These are phyloP conservation scores for Andrena haemorrhoa DNA, from an alignment of 2,888 invertebrate genomes.

Conservation along the genomic window DNA sequence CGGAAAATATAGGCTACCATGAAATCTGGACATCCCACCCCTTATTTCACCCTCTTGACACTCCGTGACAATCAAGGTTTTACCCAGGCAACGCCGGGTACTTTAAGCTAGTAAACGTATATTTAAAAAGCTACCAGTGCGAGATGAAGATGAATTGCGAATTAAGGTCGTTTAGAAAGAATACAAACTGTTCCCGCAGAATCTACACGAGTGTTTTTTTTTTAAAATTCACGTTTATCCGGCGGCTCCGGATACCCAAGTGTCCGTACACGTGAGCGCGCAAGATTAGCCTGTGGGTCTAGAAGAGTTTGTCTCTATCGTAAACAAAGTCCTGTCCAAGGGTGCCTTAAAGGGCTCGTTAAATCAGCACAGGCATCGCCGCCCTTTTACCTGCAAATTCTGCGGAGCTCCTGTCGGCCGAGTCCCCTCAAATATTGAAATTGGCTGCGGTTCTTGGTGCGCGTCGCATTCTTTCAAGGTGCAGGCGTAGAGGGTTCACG, in stretches of 20 bases:
- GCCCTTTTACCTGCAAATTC: constrained; percentile 74
- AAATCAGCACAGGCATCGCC: constrained; percentile 70
- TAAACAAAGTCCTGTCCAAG: constrained; percentile 49
- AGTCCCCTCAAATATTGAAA: constrained; percentile 81
- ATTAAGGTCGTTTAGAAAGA: too few relatives aligned
- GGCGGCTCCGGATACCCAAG: neutral
- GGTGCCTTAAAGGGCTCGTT: constrained; percentile 66
- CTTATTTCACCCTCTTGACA: too few relatives aligned
- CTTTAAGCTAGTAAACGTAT: too few relatives aligned
- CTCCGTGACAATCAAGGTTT: too few relatives aligned
- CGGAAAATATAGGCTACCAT: too few relatives aligned
- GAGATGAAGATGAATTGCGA: too few relatives aligned
- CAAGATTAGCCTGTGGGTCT: constrained; percentile 32
- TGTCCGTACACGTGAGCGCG: constrained; percentile 24
- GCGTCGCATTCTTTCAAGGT: constrained; percentile 72
- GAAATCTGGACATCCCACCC: too few relatives aligned
- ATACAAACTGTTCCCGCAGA: too few relatives aligned
- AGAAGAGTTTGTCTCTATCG: constrained; percentile 50
- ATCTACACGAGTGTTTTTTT: too few relatives aligned
- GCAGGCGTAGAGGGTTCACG: constrained; percentile 40
- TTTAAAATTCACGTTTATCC: too few relatives aligned
- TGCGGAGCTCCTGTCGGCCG: constrained; percentile 69
- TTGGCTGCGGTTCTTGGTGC: constrained; percentile 75
- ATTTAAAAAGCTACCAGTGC: too few relatives aligned
- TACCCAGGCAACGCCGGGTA: too few relatives aligned